Evolutionary conservation across 53 echinoderm and acorn worm genomes (phyloP).

Genomic region (Temnopleurus reevesii): DNA sequence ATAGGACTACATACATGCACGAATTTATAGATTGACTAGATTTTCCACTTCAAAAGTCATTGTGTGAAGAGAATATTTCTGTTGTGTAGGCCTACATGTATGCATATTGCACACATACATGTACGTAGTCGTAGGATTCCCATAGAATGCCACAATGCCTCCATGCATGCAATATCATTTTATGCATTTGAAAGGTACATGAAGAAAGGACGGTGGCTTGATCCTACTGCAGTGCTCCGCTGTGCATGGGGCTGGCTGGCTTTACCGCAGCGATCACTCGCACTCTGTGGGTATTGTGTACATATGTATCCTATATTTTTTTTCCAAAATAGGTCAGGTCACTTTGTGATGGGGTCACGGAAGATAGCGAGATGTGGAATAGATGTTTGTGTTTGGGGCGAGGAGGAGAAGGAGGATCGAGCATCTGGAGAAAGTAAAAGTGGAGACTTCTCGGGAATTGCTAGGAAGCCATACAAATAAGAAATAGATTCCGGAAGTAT

Average conservation of each 20-base stretch:
- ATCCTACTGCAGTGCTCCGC: neutral
- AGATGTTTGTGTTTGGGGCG: neutral
- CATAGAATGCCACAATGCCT: neutral
- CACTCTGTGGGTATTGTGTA: constrained; percentile 17
- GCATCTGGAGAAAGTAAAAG: constrained; percentile 37
- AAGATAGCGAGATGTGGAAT: neutral
- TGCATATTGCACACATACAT: neutral
- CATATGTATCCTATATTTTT: constrained; percentile 40
- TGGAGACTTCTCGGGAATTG: neutral
- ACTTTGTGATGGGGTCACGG: constrained; percentile 32
- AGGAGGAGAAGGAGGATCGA: neutral
- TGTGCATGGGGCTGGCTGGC: neutral
- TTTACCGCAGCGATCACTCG: neutral
- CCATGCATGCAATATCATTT: neutral
- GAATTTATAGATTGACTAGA: too few species aligned
- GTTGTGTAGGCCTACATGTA: constrained; percentile 4
- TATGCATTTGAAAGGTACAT: neutral
- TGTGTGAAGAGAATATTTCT: neutral
- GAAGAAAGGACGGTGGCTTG: too few species aligned
- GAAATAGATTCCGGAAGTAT: neutral
- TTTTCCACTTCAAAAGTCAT: neutral
- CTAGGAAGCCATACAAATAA: neutral
- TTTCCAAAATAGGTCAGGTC: constrained; percentile 40
- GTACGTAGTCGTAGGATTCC: neutral
- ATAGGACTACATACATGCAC: too few species aligned